These are phyloP conservation scores for Xylota segnis DNA, from an alignment of 2,888 invertebrate species.

Conservation along the genomic window DNA sequence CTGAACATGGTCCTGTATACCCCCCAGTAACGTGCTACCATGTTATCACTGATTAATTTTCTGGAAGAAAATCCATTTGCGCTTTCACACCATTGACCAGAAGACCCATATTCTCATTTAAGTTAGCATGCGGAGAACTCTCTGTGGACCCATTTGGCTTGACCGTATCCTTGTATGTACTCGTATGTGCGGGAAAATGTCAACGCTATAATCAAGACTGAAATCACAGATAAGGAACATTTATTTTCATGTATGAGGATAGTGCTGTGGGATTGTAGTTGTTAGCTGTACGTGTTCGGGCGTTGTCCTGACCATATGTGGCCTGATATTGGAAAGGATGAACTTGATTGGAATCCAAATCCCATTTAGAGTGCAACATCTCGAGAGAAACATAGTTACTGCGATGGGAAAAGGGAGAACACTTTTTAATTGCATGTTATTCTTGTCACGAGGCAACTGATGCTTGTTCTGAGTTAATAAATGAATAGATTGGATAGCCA, in stretches of 20 bases:
- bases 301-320: conserved; percentile 17
- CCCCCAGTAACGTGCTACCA: not conserved
- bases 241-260: conserved; percentile 23
- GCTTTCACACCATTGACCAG: conserved; percentile 47
- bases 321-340: not conserved
- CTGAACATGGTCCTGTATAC: not conserved
- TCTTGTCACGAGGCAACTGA: not conserved
- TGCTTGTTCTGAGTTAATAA: not conserved
- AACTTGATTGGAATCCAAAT: conserved; percentile 7
- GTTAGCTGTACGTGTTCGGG: conserved; percentile 3
- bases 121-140: conserved; percentile 13
- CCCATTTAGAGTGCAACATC: conserved; percentile 6
- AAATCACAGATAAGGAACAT: conserved; percentile 60
- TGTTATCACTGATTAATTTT: conserved; percentile 29
- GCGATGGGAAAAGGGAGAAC: not conserved
- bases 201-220: conserved; percentile 47
- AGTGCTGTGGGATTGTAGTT: conserved; percentile 11
- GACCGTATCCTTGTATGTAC: not conserved
- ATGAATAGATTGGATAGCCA: not conserved
- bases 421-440: conserved; percentile 43
- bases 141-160: conserved; percentile 11
- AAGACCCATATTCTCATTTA: conserved; percentile 46
- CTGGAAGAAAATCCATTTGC: conserved; percentile 42
- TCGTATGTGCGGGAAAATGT: conserved; percentile 25
- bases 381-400: conserved; percentile 10